Conservation (phyloP, 2,797 vertebrate genomes). For the Malacoctenus gilli region DNA sequence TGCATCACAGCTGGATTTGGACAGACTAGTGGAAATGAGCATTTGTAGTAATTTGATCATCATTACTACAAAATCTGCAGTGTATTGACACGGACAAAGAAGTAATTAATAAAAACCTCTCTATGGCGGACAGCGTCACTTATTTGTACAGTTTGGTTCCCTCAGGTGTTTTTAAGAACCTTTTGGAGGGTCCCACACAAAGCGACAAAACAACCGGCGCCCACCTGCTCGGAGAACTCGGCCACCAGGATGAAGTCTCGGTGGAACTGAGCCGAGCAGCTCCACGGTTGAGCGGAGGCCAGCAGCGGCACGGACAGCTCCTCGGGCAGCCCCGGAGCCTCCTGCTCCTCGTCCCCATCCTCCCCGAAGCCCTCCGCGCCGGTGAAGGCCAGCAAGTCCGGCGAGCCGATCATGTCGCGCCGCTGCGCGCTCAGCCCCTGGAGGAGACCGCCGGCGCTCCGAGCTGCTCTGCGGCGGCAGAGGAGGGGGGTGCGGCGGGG, state of each 20-base stretch:
- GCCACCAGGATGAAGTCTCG: slow-evolving; percentile 96
- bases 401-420: slow-evolving; percentile 90
- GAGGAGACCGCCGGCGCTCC: background rate
- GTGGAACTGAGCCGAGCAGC: slow-evolving; percentile 83
- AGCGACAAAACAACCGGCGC: too few species aligned
- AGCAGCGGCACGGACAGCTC: slow-evolving; percentile 88
- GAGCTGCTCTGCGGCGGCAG: background rate
- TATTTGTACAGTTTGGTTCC: too few species aligned
- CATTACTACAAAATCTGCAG: too few species aligned
- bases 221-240: slow-evolving; percentile 96
- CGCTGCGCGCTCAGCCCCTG: slow-evolving; percentile 7
- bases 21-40: too few species aligned
- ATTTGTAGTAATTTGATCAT: too few species aligned
- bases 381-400: slow-evolving; percentile 94
- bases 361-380: slow-evolving; percentile 85
- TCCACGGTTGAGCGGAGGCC: slow-evolving; percentile 87
- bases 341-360: slow-evolving; percentile 61
- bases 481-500: background rate
- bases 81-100: too few species aligned
- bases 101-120: too few species aligned
- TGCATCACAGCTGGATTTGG: too few species aligned
- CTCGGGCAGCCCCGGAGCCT: slow-evolving; percentile 81
- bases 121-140: too few species aligned
- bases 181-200: too few species aligned
- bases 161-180: too few species aligned